Evolutionary conservation across 2,113 vertebrate species (phyloP), one percentile per base, ranked within the genome.

Genomic region (Carassius gibelio): DNA sequence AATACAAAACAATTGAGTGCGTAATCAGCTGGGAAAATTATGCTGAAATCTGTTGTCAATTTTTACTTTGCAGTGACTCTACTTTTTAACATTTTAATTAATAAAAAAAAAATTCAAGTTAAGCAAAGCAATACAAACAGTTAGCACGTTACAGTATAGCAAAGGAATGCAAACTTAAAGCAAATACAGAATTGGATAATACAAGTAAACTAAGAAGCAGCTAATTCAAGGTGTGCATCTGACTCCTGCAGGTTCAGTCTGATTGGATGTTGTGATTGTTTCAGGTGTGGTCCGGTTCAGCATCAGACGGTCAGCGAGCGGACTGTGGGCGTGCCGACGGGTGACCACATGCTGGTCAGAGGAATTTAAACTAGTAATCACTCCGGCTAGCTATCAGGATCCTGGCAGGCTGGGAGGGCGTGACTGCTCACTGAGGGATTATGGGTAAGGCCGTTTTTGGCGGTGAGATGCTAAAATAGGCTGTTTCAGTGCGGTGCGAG

Each of bases 401-500:
- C 80, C 84, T 81, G 75, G 82, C 75, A 68, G 82, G 34, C 62
- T n/a, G 75, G 81, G 84, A 78, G 68, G 87, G 74, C 61, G 91
- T 91, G 91, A 87, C 90, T 91, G 93, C 89, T 94, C 91, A 91
- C 89, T 75, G 45, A 91, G 92, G 92, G 90, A 92, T 92, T 93
- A 90, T 93, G 93, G 87, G 81, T 85, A 80, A 68, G 75, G 52
- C 64, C 74, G 48, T 85, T 55, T 72, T 75, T 78, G 75, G 81
- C 79, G 84, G 75, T 48, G 76, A 52, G 61, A 64, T 62, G 79
- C 55, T 83, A 84, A 88, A 88, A 88, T 88, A 88, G 81, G 77
- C 52, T 85, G 79, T 85, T 78, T 85, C 72, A 48, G 87, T 84
- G 83, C 50, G 52, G 52, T 0, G 52, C 52, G 52, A 55, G 52